Evolutionary conservation across 2,888 invertebrate species (phyloP).

Genomic region (Blastobasis lacticolella): DNA sequence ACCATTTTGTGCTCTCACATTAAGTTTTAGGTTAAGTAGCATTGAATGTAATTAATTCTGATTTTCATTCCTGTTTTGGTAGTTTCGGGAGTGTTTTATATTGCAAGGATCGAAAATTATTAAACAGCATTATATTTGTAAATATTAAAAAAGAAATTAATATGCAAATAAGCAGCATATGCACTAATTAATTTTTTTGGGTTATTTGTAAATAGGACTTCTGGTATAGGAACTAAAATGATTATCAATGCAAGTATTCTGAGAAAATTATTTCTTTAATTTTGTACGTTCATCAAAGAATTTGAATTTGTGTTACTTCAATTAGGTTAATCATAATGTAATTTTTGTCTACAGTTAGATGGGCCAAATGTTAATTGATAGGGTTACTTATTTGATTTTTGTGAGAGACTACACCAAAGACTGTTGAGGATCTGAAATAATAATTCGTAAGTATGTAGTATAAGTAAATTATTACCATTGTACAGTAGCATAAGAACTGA

Average conservation of each 20-base stretch:
- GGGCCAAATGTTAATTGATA: not conserved
- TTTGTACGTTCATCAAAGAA: not conserved
- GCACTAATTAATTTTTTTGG: too few species aligned
- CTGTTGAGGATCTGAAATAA: not conserved
- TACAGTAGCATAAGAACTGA: not conserved
- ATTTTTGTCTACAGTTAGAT: not conserved
- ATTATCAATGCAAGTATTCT: not conserved
- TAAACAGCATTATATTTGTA: too few species aligned
- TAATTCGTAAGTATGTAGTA: not conserved
- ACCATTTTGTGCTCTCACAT: not conserved
- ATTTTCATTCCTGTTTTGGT: not conserved
- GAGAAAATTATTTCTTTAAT: not conserved
- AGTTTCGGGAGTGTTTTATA: too few species aligned
- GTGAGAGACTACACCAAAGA: not conserved
- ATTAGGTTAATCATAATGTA: not conserved
- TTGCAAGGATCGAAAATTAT: too few species aligned
- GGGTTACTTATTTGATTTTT: not conserved
- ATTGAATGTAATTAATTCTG: not conserved
- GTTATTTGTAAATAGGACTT: too few species aligned
- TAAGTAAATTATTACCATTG: not conserved
- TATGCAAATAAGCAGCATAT: too few species aligned
- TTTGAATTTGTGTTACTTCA: not conserved
- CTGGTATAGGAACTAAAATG: too few species aligned
- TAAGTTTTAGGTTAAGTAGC: not conserved
- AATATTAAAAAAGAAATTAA: too few species aligned